These are phyloP conservation scores for Enteromius unitaeniatus DNA, from an alignment of 2,797 vertebrate genomes.

Conservation along the genomic window DNA sequence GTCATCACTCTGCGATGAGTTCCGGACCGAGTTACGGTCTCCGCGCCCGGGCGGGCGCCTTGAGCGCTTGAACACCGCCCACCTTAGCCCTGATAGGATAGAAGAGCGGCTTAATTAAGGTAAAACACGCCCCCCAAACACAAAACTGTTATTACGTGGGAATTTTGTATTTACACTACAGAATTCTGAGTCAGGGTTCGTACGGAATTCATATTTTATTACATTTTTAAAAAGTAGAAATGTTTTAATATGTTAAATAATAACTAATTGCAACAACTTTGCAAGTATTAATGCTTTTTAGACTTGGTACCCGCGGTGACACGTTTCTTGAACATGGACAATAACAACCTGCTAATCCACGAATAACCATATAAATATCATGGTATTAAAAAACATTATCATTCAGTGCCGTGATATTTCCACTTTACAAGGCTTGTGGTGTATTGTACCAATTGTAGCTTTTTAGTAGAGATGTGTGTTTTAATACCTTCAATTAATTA, in stretches of 20 bases:
- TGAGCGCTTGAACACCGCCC: constrained; percentile 36
- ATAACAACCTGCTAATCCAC: not conserved
- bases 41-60: constrained; percentile 39
- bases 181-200: not conserved
- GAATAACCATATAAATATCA: not conserved
- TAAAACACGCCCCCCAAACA: constrained; percentile 1
- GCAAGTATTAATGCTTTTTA: not conserved
- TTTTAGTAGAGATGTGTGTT: not conserved
- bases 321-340: not conserved
- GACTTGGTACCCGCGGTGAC: too few relatives aligned
- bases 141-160: not conserved
- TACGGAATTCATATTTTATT: not conserved
- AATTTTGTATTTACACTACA: not conserved
- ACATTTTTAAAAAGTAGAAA: too few relatives aligned
- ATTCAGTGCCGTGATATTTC: not conserved
- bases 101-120: constrained; percentile 5
- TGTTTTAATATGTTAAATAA: not conserved
- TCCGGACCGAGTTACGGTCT: constrained; percentile 50
- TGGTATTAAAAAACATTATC: not conserved
- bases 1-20: constrained; percentile 51
- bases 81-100: constrained; percentile 40
- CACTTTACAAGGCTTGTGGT: not conserved
- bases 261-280: not conserved
- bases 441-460: not conserved
- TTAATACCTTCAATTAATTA: too few relatives aligned